Percentiles rank a stretch among this genome's conserved stretches.
These are phyloP conservation scores for Hoplostethus mediterraneus DNA, from an alignment of 2,797 vertebrate genomes.

Conservation along the genomic window DNA sequence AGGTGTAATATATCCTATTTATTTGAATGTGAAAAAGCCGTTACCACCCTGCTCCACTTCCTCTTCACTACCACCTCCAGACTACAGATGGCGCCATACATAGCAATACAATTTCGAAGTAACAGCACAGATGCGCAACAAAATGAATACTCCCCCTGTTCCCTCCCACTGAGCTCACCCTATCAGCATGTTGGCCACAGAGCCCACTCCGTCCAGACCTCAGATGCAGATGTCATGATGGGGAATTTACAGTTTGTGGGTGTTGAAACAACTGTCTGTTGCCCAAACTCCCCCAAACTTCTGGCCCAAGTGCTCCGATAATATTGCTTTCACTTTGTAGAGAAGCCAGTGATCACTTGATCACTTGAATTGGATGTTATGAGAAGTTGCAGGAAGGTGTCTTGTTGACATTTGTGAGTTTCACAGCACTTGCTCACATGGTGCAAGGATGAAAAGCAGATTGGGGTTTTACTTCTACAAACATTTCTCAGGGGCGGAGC, in stretches of 20 bases:
- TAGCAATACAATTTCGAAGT: not conserved
- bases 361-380: too few relatives aligned
- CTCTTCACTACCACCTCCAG: constrained; percentile 6
- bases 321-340: too few relatives aligned
- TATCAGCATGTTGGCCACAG: constrained; percentile 3
- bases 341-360: too few relatives aligned
- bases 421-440: not conserved
- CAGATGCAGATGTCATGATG: constrained; percentile 34
- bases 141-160: not conserved
- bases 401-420: not conserved
- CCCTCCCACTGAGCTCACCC: constrained; percentile 4
- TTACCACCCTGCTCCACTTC: not conserved
- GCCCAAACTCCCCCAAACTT: too few relatives aligned
- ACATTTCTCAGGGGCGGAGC: too few relatives aligned
- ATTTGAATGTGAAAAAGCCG: too few relatives aligned
- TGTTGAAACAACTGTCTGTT: constrained; percentile 9
- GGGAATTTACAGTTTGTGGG: constrained; percentile 53
- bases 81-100: constrained; percentile 60
- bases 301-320: too few relatives aligned
- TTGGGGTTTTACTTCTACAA: too few relatives aligned
- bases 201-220: constrained; percentile 21
- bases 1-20: too few relatives aligned
- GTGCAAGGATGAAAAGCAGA: too few relatives aligned
- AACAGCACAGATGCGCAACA: too few relatives aligned
- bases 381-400: not conserved